Evolutionary conservation across 1,140 invertebrate genomes (phyloP), one percentile per base, ranked within the genome.

Genomic region (Philopotamus ludificatus): DNA sequence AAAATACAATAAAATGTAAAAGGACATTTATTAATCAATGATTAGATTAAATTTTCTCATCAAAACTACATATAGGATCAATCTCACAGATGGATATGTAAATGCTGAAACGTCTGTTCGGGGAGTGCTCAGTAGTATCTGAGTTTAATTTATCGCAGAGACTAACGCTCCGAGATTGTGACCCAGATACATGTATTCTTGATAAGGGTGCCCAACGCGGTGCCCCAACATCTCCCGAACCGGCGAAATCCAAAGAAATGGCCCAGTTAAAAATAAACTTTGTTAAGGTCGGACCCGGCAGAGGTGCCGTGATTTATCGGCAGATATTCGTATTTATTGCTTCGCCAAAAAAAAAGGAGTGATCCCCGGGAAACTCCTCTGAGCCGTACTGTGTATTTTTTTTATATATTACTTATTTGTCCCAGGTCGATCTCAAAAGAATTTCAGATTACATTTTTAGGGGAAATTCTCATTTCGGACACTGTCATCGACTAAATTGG

Each of bases 271-370:
- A 60, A 60, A 60, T 60, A 60, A 60, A 60, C 57, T 60, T 60
- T 47, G 57, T 16, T 22, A 34, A 47, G 57, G 41, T 58, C 55
- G 16, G 42, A 42, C 54, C 57, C 44, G n/a, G 44, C 8, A 60
- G 42, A 47, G 57, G 57, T 60, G 42, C 42, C 57, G 57, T 60
- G 57, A 60, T 60, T 60, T 60, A 60, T 60, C 20, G 57, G 57
- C 23, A 41, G 57, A 60, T 60, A 60, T 60, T 60, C 26, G 44
- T 60, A 60, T 60, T 60, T 60, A 60, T 60, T 60, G 57, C 57
- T n/a, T n/a, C n/a, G n/a, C n/a, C 41, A 23, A 23, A 26, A 57
- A 57, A 16, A 20, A 41, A 57, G 23, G 54, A 41, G 28, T 2
- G 53, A 57, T 25, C 28, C 28, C 28, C 4, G 28, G 28, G 28